These are phyloP conservation scores for Drosophila suboccidentalis DNA, from an alignment of 2,888 invertebrate species.

Conservation along the genomic window DNA sequence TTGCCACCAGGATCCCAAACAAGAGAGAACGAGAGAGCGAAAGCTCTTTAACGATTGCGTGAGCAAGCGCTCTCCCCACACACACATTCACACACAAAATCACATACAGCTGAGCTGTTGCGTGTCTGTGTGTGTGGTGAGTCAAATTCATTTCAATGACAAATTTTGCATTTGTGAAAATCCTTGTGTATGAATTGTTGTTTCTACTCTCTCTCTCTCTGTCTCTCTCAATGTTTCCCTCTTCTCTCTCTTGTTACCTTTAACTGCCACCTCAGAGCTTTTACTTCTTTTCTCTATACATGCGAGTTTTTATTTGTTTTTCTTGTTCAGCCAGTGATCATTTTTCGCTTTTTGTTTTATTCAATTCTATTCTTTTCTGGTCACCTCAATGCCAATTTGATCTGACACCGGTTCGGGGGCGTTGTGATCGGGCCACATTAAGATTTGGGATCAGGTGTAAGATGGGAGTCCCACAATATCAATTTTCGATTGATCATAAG, in stretches of 20 bases:
- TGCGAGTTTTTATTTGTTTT: conserved; percentile 34
- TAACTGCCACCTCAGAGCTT: conserved; percentile 40
- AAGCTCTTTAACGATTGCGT: conserved; percentile 56
- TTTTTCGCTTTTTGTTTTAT: conserved; percentile 76
- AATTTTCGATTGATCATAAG: neutral
- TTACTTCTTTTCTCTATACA: conserved; percentile 49
- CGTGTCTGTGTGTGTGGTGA: conserved; percentile 30
- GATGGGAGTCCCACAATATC: conserved; percentile 1
- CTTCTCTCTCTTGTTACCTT: conserved; percentile 3
- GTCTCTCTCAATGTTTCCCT: conserved; percentile 15
- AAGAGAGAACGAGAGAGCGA: conserved; percentile 28
- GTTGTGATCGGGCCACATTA: conserved; percentile 23
- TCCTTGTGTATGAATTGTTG: conserved; percentile 53
- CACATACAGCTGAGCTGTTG: conserved; percentile 10
- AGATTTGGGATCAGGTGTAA: conserved; percentile 19
- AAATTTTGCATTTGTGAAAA: conserved; percentile 68
- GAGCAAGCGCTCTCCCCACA: conserved; percentile 38
- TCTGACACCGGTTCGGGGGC: conserved; percentile 65
- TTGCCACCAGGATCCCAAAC: conserved; percentile 48
- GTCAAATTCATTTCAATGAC: conserved; percentile 76
- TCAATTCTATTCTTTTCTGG: conserved; percentile 71
- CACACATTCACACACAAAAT: conserved; percentile 2
- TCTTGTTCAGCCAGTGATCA: conserved; percentile 60
- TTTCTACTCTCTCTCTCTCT: conserved; percentile 28
- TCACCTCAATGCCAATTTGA: conserved; percentile 79